Conservation (phyloP, 37 sponge, comb jelly and placozoan species). For the Mnemiopsis leidyi region DNA sequence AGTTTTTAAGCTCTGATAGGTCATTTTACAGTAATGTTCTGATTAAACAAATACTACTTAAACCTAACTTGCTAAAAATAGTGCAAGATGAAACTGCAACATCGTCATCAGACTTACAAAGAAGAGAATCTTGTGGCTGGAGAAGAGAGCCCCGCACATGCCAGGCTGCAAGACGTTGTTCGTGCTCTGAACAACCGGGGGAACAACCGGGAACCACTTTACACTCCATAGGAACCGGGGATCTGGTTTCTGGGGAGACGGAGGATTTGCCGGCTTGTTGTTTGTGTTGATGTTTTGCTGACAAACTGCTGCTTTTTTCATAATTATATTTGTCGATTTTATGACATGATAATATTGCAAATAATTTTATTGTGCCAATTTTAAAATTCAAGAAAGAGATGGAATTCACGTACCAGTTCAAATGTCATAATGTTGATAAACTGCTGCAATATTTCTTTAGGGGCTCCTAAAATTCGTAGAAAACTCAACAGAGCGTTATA, state of each 20-base stretch:
- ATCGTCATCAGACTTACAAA: conserved; percentile 37
- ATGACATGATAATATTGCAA: too few relatives aligned
- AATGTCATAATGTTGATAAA: conserved; percentile 59
- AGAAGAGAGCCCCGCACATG: neutral
- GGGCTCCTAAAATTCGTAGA: conserved; percentile 33
- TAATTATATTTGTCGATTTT: too few relatives aligned
- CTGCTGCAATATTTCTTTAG: conserved; percentile 42
- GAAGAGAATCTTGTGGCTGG: conserved; percentile 47
- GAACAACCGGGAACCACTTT: conserved; percentile 31
- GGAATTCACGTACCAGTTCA: conserved; percentile 15
- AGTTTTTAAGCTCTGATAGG: too few relatives aligned
- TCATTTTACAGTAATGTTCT: too few relatives aligned
- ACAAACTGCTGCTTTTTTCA: too few relatives aligned
- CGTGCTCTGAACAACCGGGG: neutral
- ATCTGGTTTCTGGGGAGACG: conserved; percentile 10
- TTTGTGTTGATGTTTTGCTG: too few relatives aligned
- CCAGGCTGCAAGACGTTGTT: conserved; percentile 18
- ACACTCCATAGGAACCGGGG: conserved; percentile 5
- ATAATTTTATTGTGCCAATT: too few relatives aligned
- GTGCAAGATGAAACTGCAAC: too few relatives aligned
- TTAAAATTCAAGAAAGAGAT: too few relatives aligned
- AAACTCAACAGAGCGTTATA: conserved; percentile 42
- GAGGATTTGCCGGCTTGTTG: too few relatives aligned
- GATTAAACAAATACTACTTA: too few relatives aligned
- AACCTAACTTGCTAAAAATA: too few relatives aligned